Base-by-base conservation (phyloP, 92 coral and sea anemone species). In the Heliopora coerulea region DNA sequence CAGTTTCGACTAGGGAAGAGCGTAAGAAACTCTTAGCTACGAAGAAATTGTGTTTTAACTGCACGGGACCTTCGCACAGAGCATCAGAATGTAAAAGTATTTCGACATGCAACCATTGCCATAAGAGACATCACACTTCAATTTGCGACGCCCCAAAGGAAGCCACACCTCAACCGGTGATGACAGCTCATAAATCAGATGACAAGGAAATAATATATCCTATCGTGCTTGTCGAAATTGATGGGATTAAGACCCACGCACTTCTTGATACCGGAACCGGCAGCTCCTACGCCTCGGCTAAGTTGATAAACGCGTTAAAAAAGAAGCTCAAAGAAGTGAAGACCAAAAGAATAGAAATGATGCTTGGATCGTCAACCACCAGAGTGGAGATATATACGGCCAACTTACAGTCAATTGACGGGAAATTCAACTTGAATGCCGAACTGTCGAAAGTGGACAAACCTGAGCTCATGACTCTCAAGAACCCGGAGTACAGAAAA, bases 181-280 rank as follows among this genome's bases (percentile, higher is more conserved):
- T 75, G 78, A 61, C 78, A 31, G 82, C 78, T 19, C 72, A 54
- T 59, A 49, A 54, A 17, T 8, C 20, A 26, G 61, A 44, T 3
- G 78, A 40, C 26, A 18, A 58, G 17, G 86, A 82, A 21, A 73
- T 65, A 12, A 68, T 65, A 14, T 75, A 66, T 60, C 78, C 79
- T 17, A 62, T 82, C 21, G 73, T 76, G 48, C 21, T 82, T 4
- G 42, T 76, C 30, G 30, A n/a, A n/a, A n/a, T n/a, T n/a, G n/a
- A n/a, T n/a, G n/a, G n/a, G n/a, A n/a, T n/a, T n/a, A n/a, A n/a
- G 65, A 75, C 86, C 2, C 31, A 41, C 6, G 86, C 85, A 15
- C 49, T 82, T 18, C 59, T 82, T 13, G 85, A 67, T 78, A 82
- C 78, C 40, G 86, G 86, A 30, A 63, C 85, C 46, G 74, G 81